Evolutionary conservation across 2,113 vertebrate species (phyloP).

Genomic region (Onychostoma macrolepis): DNA sequence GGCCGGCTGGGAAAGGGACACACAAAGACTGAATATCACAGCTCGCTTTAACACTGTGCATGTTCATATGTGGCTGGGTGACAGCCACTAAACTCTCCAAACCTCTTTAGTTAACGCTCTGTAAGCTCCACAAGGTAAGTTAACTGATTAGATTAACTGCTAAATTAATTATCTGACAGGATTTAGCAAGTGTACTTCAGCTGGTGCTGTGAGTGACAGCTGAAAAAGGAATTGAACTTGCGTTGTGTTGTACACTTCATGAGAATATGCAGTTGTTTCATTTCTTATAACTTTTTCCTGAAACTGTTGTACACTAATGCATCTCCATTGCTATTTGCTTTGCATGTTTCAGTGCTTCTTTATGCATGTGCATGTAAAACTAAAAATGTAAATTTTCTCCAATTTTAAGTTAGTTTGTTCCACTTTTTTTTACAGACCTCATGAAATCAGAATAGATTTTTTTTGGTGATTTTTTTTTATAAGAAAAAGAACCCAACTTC

Average conservation of each 20-base stretch:
- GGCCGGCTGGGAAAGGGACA: conserved; percentile 71
- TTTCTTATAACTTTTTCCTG: background rate
- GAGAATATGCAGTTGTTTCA: background rate
- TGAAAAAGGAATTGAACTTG: background rate
- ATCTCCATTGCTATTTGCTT: background rate
- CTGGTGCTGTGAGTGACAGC: background rate
- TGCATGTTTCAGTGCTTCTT: background rate
- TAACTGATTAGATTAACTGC: background rate
- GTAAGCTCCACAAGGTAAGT: conserved; percentile 69
- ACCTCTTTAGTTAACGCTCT: conserved; percentile 37
- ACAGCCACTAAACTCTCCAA: conserved; percentile 21
- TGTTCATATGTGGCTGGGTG: conserved; percentile 43
- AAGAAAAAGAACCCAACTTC: background rate
- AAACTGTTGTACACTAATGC: background rate
- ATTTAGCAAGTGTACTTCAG: background rate
- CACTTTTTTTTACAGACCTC: background rate
- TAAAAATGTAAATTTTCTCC: background rate
- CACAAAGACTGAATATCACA: conserved; percentile 64
- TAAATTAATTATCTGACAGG: background rate
- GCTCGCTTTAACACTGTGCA: conserved; percentile 63
- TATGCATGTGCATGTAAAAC: conserved; percentile 2
- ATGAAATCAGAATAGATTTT: background rate
- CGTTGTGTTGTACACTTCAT: background rate
- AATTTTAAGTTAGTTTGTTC: background rate
- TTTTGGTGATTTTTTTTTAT: too few species aligned